These are phyloP conservation scores for Pteropus alecto DNA, from an alignment of 2,113 vertebrate species.

Conservation along the genomic window DNA sequence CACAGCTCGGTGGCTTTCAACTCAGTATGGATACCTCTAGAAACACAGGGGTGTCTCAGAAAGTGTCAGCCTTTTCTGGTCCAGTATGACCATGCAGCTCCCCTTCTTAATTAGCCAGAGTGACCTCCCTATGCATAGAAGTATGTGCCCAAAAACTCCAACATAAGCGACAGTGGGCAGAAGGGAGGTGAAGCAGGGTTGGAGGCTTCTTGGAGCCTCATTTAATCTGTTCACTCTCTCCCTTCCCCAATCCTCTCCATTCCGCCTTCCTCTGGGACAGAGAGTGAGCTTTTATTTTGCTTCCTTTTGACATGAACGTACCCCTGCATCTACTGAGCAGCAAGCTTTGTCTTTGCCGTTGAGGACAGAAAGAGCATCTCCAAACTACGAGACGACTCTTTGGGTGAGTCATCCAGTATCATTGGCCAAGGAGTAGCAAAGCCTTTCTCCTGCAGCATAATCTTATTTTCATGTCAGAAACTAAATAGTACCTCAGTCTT, in stretches of 20 bases:
- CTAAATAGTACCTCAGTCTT: not conserved
- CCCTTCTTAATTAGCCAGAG: not conserved
- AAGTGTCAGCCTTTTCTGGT: not conserved
- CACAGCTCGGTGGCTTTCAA: not conserved
- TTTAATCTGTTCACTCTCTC: not conserved
- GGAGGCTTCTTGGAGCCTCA: not conserved
- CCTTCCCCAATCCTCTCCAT: not conserved
- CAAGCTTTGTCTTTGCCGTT: not conserved
- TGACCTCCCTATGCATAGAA: not conserved
- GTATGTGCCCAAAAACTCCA: not conserved
- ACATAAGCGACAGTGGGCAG: not conserved
- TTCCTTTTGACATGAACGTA: not conserved
- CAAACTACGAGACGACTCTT: fast-evolving
- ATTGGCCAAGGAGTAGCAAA: not conserved
- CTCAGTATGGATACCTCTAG: not conserved
- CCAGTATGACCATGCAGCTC: not conserved
- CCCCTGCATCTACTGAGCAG: not conserved
- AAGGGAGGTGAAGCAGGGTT: too few species aligned
- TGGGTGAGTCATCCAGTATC: fast-evolving
- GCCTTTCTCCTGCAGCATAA: not conserved
- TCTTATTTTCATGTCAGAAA: not conserved
- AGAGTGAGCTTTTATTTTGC: not conserved
- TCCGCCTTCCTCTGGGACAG: not conserved
- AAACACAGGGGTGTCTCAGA: not conserved
- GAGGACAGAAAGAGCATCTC: not conserved